phyloP scores from a whole-genome alignment of 2,888 invertebrate species.

The Brachyptera putata region DNA sequence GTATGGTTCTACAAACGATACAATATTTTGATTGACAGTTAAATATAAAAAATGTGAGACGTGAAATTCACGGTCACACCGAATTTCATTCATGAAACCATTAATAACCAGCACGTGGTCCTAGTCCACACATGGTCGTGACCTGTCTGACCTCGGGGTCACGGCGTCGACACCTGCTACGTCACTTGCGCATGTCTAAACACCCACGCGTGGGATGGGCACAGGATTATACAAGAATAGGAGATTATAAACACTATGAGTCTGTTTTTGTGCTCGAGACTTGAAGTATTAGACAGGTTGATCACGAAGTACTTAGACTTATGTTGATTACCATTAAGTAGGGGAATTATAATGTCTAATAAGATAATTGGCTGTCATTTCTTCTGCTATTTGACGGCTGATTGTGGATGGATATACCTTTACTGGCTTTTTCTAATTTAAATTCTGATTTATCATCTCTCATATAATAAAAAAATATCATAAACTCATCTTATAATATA shows the following conservation, averaged over 20 bases:
- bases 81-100: neutral
- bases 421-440: no score
- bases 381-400: no score
- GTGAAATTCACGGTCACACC: neutral
- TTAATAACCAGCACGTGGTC: neutral
- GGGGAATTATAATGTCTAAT: neutral
- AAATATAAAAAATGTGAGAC: neutral
- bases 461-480: no score
- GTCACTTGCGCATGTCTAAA: neutral
- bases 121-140: neutral
- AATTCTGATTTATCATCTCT: no score
- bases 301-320: neutral
- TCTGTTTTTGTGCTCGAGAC: no score
- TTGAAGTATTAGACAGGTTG: no score
- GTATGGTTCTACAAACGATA: no score
- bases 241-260: no score
- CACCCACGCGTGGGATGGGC: neutral
- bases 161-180: constrained; percentile 1
- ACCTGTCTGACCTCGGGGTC: constrained; percentile 5
- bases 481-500: no score
- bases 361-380: neutral
- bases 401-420: no score
- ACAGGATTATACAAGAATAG: no score
- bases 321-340: neutral
- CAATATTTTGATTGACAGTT: constrained; percentile 3